phyloP scores from a whole-genome alignment of 2,797 vertebrate genomes.

The Dicrostonyx torquatus region DNA sequence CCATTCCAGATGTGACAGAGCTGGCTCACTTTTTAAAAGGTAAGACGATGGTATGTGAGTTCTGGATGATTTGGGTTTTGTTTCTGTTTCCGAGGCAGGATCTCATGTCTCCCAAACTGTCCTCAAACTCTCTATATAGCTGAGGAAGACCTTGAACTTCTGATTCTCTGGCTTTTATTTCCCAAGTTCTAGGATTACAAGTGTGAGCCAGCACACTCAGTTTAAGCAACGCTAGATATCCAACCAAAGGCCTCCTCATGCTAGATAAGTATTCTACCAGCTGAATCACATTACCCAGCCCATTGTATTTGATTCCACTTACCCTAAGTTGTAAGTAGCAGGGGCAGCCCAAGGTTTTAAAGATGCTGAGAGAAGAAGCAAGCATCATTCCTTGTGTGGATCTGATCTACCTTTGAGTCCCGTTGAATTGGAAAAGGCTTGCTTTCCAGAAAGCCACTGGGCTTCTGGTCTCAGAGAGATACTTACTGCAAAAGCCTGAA shows the following conservation, averaged over 20 bases:
- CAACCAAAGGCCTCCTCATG: neutral
- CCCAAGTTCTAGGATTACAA: neutral
- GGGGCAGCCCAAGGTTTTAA: neutral
- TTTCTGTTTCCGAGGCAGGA: neutral
- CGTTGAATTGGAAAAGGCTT: neutral
- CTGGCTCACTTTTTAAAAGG: conserved; percentile 22
- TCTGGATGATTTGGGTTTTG: neutral
- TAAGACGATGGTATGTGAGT: neutral
- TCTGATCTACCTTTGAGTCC: neutral
- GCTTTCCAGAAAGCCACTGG: neutral
- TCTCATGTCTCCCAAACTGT: neutral
- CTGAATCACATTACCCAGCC: neutral
- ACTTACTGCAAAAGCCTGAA: neutral
- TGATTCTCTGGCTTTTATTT: neutral
- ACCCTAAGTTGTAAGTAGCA: neutral
- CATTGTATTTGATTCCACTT: conserved; percentile 29
- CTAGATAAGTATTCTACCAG: neutral
- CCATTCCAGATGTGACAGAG: neutral
- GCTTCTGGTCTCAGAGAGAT: neutral
- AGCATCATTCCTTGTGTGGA: neutral
- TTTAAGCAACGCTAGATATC: neutral
- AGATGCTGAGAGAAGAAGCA: neutral
- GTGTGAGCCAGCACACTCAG: neutral
- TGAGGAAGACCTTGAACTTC: neutral
- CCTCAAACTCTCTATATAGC: neutral